phyloP scores from a whole-genome alignment of 1,140 invertebrate genomes.

The Nylanderia fulva region DNA sequence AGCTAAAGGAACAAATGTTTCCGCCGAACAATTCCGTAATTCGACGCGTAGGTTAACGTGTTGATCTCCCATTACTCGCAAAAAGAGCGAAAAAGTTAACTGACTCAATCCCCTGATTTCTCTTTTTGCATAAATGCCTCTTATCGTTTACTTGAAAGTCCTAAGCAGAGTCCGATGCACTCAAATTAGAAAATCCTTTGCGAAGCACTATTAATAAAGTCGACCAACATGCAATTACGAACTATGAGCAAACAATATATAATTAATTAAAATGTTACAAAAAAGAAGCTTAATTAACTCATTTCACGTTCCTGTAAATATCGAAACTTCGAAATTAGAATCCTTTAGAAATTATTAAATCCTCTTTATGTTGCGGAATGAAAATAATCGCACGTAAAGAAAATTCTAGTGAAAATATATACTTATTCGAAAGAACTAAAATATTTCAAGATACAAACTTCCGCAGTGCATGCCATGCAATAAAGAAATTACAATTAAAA shows the following conservation, averaged over 20 bases:
- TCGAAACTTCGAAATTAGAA: slow-evolving; percentile 20
- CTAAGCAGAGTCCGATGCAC: not conserved
- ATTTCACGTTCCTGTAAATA: slow-evolving; percentile 37
- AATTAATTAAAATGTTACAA: slow-evolving; percentile 30
- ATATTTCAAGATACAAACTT: not conserved
- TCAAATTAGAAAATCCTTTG: not conserved
- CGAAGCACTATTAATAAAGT: not conserved
- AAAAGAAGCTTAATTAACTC: slow-evolving; percentile 34
- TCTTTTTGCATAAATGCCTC: slow-evolving; percentile 11
- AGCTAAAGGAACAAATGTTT: slow-evolving; percentile 33
- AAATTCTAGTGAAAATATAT: too few species aligned
- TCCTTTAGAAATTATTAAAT: not conserved
- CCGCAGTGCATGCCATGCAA: not conserved
- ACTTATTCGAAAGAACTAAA: not conserved
- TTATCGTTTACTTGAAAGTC: not conserved
- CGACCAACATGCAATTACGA: slow-evolving; percentile 20
- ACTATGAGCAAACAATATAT: not conserved
- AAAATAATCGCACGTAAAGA: not conserved
- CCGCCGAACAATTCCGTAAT: slow-evolving; percentile 35
- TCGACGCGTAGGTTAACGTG: slow-evolving; percentile 41
- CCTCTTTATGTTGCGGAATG: not conserved
- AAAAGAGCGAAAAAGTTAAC: slow-evolving; percentile 3
- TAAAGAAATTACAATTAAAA: not conserved
- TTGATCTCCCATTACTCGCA: slow-evolving; percentile 36
- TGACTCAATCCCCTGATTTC: not conserved